Conservation (phyloP, 2,888 invertebrate genomes). For the Exephanes ischioxanthus region DNA sequence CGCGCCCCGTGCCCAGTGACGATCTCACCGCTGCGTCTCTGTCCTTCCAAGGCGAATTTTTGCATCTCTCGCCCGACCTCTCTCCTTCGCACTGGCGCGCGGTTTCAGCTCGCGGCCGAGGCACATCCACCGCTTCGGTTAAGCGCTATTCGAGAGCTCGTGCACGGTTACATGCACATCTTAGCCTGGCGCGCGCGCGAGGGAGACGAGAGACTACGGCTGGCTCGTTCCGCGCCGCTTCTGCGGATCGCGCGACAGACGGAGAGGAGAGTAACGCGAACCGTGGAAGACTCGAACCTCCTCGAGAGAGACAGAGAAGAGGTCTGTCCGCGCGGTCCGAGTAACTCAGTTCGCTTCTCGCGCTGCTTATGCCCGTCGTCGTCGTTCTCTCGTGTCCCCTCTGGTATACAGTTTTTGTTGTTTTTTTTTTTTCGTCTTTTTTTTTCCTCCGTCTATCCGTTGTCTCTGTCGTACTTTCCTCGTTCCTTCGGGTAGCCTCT, state of each 20-base stretch:
- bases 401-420: background rate
- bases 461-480: background rate
- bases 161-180: background rate
- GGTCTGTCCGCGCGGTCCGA: background rate
- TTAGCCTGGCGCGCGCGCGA: background rate
- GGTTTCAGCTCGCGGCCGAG: background rate
- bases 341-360: constrained; percentile 10
- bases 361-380: constrained; percentile 12
- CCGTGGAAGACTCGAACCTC: background rate
- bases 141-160: background rate
- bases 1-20: too few species aligned
- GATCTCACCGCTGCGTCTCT: background rate
- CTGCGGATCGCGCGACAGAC: background rate
- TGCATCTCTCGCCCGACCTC: background rate
- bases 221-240: constrained; percentile 4
- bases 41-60: background rate
- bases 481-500: background rate
- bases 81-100: background rate
- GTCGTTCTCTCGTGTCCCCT: background rate
- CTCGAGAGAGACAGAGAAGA: background rate
- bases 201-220: background rate
- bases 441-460: background rate
- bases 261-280: background rate
- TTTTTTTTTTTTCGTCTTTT: background rate
- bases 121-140: background rate